Evolutionary conservation across 2,113 vertebrate genomes (phyloP), one percentile per base, ranked within the genome.

Genomic region (human): DNA sequence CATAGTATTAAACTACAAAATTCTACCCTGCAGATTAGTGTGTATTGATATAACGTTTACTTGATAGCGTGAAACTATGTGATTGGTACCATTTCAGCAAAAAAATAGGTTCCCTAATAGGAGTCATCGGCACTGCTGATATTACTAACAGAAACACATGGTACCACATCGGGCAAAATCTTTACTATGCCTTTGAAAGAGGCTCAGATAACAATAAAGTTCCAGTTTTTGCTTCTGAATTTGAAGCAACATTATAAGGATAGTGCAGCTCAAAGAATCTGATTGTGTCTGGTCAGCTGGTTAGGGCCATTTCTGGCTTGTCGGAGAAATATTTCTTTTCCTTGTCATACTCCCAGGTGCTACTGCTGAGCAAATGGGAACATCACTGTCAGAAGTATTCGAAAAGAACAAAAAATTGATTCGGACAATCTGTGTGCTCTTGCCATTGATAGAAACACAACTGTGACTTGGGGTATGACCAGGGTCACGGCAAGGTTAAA

Each of bases 281-380:
- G 95, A 93, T 0, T 93, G 35, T 75, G 45, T 96, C 97, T 35
- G 94, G 95, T 95, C 96, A 98, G 97, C 94, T 96, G 84, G 93
- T 95, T 86, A 84, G 72, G 22, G 87, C 78, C 89, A 87, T 81
- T 97, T 89, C 83, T 96, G 93, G 73, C 96, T 97, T 90, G 86
- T 87, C 88, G 82, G 85, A 96, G 97, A 97, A 81, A 97, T 95
- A 89, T 97, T 98, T 98, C 91, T 97, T 96, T 92, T 92, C 93
- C 97, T 85, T 97, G 88, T 98, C 96, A 90, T 98, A 98, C 93
- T 98, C 96, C 96, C 97, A 98, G 98, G 97, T 98, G 96, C 97
- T 96, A 86, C 95, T 93, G 97, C 97, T 95, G 97, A 98, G 94
- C 95, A 98, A 98, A 98, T 89, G 96, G 96, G 97, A 98, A 96